Evolutionary conservation across 1,140 invertebrate species (phyloP).

Genomic region (Trichomalopsis sarcophagae): DNA sequence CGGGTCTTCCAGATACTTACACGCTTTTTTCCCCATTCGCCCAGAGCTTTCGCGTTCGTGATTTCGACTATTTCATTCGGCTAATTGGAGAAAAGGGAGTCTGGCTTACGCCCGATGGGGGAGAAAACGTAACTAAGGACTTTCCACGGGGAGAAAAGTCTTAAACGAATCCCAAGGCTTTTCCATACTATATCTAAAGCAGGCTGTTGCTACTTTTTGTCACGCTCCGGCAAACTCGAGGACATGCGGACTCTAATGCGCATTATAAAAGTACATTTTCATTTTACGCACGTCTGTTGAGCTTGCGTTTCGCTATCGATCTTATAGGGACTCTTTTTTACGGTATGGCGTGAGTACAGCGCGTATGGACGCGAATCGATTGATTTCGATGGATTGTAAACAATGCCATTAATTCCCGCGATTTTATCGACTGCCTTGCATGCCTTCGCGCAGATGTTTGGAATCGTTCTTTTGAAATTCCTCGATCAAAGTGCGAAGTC

Average conservation of each 20-base stretch:
- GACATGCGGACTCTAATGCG: not conserved
- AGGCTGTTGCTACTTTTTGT: conserved; percentile 9
- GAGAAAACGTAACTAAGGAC: not conserved
- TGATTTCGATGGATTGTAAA: not conserved
- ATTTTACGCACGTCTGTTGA: not conserved
- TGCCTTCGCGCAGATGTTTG: too few species aligned
- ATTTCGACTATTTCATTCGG: conserved; percentile 23
- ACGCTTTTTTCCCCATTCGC: not conserved
- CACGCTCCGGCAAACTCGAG: not conserved
- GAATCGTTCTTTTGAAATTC: too few species aligned
- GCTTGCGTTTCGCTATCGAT: not conserved
- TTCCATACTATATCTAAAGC: not conserved
- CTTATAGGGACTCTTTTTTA: not conserved
- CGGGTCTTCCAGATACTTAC: not conserved
- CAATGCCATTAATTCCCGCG: not conserved
- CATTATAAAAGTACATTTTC: not conserved
- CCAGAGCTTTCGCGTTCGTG: conserved; percentile 7
- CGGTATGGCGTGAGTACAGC: not conserved
- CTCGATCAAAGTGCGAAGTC: too few species aligned
- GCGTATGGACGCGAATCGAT: not conserved
- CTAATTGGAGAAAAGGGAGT: conserved; percentile 31
- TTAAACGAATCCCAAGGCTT: conserved; percentile 1
- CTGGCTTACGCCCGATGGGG: not conserved
- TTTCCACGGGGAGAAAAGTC: not conserved
- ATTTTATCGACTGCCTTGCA: not conserved